Base-by-base conservation (phyloP, 1,140 invertebrate genomes). In the Dendroctonus valens region DNA sequence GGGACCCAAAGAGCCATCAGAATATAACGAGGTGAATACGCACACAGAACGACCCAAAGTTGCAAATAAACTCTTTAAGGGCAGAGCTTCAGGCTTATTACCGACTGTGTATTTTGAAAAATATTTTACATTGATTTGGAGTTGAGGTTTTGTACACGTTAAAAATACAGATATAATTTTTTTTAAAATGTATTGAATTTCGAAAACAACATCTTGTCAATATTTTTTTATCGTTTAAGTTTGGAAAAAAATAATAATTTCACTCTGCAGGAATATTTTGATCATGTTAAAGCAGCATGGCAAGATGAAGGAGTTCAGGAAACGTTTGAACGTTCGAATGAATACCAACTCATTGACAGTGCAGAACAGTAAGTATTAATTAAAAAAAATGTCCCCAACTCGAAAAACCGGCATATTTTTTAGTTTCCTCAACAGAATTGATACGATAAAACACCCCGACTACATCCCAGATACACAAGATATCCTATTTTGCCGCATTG, bases 271-370 rank as follows among this genome's bases (percentile, higher is more conserved):
- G 86, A 87, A 73, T 90, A 89, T 75, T 89, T 83, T 72, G 83
- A 88, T 63, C 80, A 87, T 72, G 84, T 88, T 0, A 79, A 84
- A 69, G 72, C 71, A 2, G 68, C 89, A 2, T 89, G 87, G 87
- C 77, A 77, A 8, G 87, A 89, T 76, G 77, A 77, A 39, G 90
- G 89, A 0, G 86, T 93, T 2, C 83, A 87, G 73, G 82, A 87
- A 69, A 88, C 87, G 69, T 91, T 85, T 69, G 78, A 81, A 69
- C 80, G 89, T 73, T 89, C 89, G 0, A 90, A 90, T 74, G 90
- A 92, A 78, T 92, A 88, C 72, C 89, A 90, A 74, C 77, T 92
- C 12, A 86, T 92, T 61, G 91, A 93, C 74, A 91, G 89, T 72
- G 90, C 91, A 8, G 87, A 91, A 85, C 92, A 93, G 86, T 87